Conservation (phyloP, 2,113 vertebrate genomes). For the Thunnus thynnus region DNA sequence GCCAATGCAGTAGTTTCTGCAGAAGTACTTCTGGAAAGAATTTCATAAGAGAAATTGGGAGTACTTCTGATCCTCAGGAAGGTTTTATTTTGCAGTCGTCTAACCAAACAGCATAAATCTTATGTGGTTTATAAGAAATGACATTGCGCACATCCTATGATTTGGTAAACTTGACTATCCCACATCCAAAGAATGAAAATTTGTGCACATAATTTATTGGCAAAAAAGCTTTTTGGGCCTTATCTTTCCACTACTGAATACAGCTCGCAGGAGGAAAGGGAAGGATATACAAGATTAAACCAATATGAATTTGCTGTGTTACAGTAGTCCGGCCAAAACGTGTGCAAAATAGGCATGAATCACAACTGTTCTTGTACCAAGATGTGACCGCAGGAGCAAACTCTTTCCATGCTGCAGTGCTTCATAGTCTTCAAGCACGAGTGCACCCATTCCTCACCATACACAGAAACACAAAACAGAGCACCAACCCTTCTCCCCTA, state of each 20-base stretch:
- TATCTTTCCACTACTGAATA: constrained; percentile 38
- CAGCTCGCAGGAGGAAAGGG: constrained; percentile 24
- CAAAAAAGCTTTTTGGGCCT: constrained; percentile 5
- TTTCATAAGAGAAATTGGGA: constrained; percentile 11
- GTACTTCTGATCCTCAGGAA: not conserved
- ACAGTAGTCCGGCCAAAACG: constrained; percentile 69
- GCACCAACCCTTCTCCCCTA: not conserved
- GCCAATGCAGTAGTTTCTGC: not conserved
- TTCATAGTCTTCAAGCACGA: constrained; percentile 49
- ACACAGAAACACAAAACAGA: constrained; percentile 50
- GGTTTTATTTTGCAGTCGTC: constrained; percentile 31
- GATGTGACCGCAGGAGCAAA: constrained; percentile 77
- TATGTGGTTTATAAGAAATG: constrained; percentile 12
- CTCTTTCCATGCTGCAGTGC: constrained; percentile 74
- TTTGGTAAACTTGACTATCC: constrained; percentile 31
- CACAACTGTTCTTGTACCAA: constrained; percentile 66
- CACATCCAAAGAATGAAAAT: constrained; percentile 27
- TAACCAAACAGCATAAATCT: constrained; percentile 29
- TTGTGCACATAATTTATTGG: constrained; percentile 9
- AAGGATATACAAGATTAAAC: constrained; percentile 59
- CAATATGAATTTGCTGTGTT: constrained; percentile 52
- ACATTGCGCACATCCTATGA: constrained; percentile 8
- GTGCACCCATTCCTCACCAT: constrained; percentile 44
- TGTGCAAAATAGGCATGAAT: constrained; percentile 78
- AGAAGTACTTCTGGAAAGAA: constrained; percentile 43